Base-by-base conservation (phyloP, 1,140 invertebrate species). In the Araneus ventricosus region DNA sequence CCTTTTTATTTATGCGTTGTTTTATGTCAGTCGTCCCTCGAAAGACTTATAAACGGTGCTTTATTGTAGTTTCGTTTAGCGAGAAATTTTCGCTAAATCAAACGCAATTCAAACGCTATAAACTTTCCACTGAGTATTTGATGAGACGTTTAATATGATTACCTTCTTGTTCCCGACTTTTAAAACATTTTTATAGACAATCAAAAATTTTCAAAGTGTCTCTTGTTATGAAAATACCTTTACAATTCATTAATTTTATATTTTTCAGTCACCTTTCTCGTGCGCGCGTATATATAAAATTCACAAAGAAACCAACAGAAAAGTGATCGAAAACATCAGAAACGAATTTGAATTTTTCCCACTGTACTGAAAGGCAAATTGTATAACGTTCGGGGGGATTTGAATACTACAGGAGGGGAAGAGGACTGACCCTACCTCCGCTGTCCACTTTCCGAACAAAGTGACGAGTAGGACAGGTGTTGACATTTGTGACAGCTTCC, bases 401-500 rank as follows among this genome's bases (percentile, higher is more conserved):
- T 30, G 63, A 67, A 67, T 75, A 1, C 30, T 14, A 34, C 0
- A 8, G 4, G 34, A 37, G 30, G 17, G 10, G 14, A 4, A 20
- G 6, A 6, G 34, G 30, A 30, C 30, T 75, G 70, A 37, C 27
- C 70, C 34, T 20, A 37, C 34, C 30, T 37, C 0, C 0, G 59
- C 4, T 34, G 30, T 2, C 30, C 70, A 75, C 80, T 45, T 41
- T 82, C 20, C 80, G 70, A 34, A 22, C 70, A 14, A 52, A n/a
- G 27, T 52, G 80, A 82, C 22, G 80, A 82, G 41, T 6, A 8
- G 24, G 80, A 82, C 80, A 82, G n/a, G 80, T 82, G 70, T 34
- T 22, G 70, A 75, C 70, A 14, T 37, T 22, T 41, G 24, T 82
- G 80, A 82, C 80, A 82, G 80, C 80, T 52, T 82, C 80, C 80